Conservation (phyloP, 2,888 invertebrate species). For the Myathropa florea region DNA sequence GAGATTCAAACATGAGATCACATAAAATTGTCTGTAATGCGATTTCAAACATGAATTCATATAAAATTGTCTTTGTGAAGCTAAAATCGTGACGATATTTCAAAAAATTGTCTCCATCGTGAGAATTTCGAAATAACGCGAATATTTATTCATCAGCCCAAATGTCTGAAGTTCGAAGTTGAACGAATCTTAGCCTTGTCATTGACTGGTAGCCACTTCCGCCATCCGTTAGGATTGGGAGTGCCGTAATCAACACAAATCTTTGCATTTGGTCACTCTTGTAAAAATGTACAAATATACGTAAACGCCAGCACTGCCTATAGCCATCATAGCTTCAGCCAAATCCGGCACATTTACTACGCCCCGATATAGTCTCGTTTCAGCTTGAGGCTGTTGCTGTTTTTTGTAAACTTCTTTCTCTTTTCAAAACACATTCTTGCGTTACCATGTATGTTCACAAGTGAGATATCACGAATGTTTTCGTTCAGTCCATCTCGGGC, state of each 20-base stretch:
- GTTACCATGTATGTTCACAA: constrained; percentile 23
- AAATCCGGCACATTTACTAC: not conserved
- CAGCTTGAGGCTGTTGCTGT: not conserved
- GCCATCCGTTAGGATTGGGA: not conserved
- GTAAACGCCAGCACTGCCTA: not conserved
- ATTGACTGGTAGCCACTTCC: not conserved
- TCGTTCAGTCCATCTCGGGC: not conserved
- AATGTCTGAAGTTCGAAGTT: not conserved
- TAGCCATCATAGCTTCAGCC: too few relatives aligned
- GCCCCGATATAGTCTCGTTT: not conserved
- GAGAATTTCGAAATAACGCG: too few relatives aligned
- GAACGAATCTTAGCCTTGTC: not conserved
- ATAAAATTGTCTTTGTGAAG: too few relatives aligned
- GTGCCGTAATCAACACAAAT: not conserved
- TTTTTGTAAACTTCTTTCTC: not conserved
- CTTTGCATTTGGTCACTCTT: too few relatives aligned
- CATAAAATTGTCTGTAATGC: too few relatives aligned
- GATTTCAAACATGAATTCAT: too few relatives aligned
- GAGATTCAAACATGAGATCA: too few relatives aligned
- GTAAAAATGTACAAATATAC: not conserved
- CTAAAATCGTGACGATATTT: too few relatives aligned
- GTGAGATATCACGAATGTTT: not conserved
- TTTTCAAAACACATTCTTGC: not conserved
- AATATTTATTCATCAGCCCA: not conserved
- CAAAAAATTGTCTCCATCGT: too few relatives aligned